Percentiles rank a stretch among this genome's conserved stretches.
phyloP scores from a whole-genome alignment of 35 echinoderm and acorn worm genomes.

The Antedon bifida region DNA sequence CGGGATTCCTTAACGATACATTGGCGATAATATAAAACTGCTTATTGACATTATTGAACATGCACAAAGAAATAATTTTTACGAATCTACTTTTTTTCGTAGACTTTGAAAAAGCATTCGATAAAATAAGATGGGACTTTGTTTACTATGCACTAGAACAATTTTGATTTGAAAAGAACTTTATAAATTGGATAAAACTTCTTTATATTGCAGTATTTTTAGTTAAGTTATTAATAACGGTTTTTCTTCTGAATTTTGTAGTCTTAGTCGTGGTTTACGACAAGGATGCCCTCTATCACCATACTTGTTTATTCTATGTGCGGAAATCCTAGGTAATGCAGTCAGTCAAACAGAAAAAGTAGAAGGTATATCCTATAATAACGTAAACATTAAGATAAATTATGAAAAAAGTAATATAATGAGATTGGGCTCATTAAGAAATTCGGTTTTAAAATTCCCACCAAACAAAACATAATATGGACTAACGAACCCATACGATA shows the following conservation, averaged over 20 bases:
- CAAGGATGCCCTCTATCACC: background rate
- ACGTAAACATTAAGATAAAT: background rate
- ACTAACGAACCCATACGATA: background rate
- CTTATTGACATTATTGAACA: too few relatives aligned
- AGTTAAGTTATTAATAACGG: background rate
- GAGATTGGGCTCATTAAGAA: background rate
- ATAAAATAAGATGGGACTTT: background rate
- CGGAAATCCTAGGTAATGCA: background rate
- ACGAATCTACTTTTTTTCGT: too few relatives aligned
- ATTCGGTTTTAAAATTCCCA: background rate
- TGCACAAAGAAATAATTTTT: too few relatives aligned
- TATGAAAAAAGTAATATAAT: background rate
- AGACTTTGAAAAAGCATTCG: background rate
- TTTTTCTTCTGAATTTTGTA: background rate
- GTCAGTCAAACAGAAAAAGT: background rate
- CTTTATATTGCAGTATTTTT: background rate
- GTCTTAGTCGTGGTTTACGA: background rate
- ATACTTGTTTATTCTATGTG: background rate
- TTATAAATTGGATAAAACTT: background rate
- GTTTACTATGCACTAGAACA: background rate
- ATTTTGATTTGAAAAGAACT: background rate
- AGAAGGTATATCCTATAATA: background rate
- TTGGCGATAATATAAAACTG: too few relatives aligned
- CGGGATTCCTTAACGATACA: too few relatives aligned
- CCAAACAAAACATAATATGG: background rate